phyloP scores from a whole-genome alignment of 2,113 vertebrate species.

The Indicator indicator region DNA sequence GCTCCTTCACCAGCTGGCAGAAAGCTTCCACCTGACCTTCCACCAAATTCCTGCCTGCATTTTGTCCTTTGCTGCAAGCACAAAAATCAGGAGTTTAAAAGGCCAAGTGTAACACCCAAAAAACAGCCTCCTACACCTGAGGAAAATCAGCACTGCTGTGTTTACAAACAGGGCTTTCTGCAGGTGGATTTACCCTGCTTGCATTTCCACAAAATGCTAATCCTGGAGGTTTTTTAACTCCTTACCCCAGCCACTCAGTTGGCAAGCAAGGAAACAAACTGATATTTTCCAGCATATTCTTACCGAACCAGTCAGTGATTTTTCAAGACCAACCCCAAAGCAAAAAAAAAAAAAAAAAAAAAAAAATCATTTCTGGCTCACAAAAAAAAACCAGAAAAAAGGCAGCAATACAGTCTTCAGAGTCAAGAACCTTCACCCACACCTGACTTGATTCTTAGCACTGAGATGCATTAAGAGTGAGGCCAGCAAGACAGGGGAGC shows the following conservation, averaged over 20 bases:
- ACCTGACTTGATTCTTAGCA: not conserved
- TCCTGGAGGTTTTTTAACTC: not conserved
- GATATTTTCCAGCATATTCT: not conserved
- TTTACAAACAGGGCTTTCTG: not conserved
- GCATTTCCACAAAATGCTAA: not conserved
- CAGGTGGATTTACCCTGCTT: not conserved
- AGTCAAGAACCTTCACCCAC: not conserved
- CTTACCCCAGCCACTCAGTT: not conserved
- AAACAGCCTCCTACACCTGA: not conserved
- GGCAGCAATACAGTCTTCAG: not conserved
- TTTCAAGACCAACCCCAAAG: not conserved
- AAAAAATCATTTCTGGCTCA: not conserved
- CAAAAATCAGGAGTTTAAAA: not conserved
- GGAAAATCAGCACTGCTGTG: not conserved
- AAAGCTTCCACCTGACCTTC: not conserved
- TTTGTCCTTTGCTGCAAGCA: not conserved
- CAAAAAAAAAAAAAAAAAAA: not conserved
- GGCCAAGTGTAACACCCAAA: not conserved
- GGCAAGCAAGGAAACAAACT: not conserved
- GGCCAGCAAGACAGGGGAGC: too few species aligned
- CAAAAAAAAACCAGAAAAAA: not conserved
- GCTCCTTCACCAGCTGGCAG: not conserved
- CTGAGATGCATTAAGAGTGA: too few species aligned
- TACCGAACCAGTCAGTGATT: not conserved
- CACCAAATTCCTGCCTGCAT: not conserved